phyloP scores from a whole-genome alignment of 2,113 vertebrate genomes.

The Lampris incognitus region DNA sequence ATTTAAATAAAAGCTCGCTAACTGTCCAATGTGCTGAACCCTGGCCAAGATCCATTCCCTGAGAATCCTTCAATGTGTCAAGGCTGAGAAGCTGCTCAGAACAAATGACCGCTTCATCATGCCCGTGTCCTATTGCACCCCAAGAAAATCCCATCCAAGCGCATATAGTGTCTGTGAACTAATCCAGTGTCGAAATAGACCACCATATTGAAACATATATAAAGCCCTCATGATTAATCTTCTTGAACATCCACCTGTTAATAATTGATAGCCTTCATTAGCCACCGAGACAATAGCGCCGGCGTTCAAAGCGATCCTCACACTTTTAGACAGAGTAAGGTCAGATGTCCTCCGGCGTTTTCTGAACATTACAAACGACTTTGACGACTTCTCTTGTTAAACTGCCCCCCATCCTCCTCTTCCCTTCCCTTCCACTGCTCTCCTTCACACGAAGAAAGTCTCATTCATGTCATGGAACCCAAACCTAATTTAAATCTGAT shows the following conservation, averaged over 20 bases:
- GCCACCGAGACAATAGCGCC: slow-evolving; percentile 9
- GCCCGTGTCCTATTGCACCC: slow-evolving; percentile 17
- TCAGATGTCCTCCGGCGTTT: slow-evolving; percentile 16
- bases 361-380: slow-evolving; percentile 22
- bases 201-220: slow-evolving; percentile 20
- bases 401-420: no score
- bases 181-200: slow-evolving; percentile 10
- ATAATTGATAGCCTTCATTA: slow-evolving; percentile 37
- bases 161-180: not conserved
- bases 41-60: slow-evolving; percentile 26
- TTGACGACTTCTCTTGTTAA: not conserved
- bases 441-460: not conserved
- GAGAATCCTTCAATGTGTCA: slow-evolving; percentile 28
- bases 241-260: slow-evolving; percentile 21
- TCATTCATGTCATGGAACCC: slow-evolving; percentile 7
- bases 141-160: not conserved
- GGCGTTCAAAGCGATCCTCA: slow-evolving; percentile 38
- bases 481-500: slow-evolving; percentile 37
- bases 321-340: slow-evolving; percentile 11
- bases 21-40: slow-evolving; percentile 15
- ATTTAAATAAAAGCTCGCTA: slow-evolving; percentile 32
- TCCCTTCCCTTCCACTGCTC: no score
- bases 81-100: not conserved
- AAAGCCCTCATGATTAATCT: slow-evolving; percentile 5
- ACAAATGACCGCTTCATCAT: slow-evolving; percentile 20